Evolutionary conservation across 2,113 vertebrate genomes (phyloP).

Genomic region (Sinocyclocheilus rhinocerous): DNA sequence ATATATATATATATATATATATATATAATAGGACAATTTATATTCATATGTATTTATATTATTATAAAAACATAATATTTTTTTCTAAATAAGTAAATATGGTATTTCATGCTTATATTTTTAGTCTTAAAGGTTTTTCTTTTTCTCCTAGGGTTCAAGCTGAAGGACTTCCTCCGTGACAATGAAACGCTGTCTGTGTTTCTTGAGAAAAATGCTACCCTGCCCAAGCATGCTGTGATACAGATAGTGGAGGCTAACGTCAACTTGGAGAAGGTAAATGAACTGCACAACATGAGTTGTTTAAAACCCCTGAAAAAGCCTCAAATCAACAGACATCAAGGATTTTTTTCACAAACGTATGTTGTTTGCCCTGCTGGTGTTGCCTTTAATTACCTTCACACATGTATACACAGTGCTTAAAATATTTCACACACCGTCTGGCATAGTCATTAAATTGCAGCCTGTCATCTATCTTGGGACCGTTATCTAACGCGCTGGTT

Average conservation of each 20-base stretch:
- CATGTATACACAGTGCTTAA: neutral
- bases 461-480: neutral
- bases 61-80: no score
- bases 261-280: slow-evolving; percentile 85
- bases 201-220: slow-evolving; percentile 80
- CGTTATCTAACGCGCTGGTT: neutral
- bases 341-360: no score
- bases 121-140: no score
- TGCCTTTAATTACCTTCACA: neutral
- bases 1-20: no score
- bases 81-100: no score
- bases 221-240: slow-evolving; percentile 78
- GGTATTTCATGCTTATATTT: no score
- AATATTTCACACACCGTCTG: neutral
- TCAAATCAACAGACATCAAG: no score
- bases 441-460: neutral
- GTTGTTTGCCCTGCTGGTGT: neutral
- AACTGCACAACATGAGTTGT: neutral
- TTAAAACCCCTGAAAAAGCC: neutral
- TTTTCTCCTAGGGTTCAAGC: slow-evolving; percentile 81
- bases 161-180: slow-evolving; percentile 89
- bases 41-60: no score
- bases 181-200: slow-evolving; percentile 91
- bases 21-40: no score
- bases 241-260: slow-evolving; percentile 83